Base-by-base conservation (phyloP, 2,888 invertebrate species). In the Argyresthia goedartella region DNA sequence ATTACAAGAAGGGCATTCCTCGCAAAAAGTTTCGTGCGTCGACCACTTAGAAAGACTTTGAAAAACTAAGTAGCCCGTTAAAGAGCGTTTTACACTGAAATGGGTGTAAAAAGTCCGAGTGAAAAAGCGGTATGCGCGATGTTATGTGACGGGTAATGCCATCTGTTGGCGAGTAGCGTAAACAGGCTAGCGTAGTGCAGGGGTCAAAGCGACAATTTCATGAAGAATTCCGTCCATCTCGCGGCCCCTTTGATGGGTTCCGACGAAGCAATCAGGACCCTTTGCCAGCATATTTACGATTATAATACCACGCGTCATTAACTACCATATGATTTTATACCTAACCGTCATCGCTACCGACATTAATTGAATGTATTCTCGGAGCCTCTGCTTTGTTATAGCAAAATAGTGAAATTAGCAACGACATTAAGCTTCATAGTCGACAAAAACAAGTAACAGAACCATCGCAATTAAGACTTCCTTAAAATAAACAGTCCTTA, bases 261-360 rank as follows among this genome's bases (percentile, higher is more conserved):
- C 85, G 79, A 81, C 82, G 81, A 79, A 79, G 84, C 81, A 85
- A 86, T 86, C 86, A 84, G 78, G 64, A 76, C 82, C 77, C 76
- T 76, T 85, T 85, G 84, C 79, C 71, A 78, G 71, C 78, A 81
- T 85, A 85, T 86, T 86, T 85, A 85, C 78, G 82, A 84, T 85
- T 84, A 82, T 85, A 85, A 85, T 84, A 85, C 82, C 73, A 69
- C 71, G 79, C 74, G 79, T 80, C 79, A 76, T 84, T 84, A 82
- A 84, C 76, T 76, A 79, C 74, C 79, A 81, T 81, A 84, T 82
- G 53, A 84, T 81, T 79, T 81, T 81, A 75, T 84, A 78, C 76
- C 69, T 74, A 75, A 73, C 68, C 67, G 76, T 69, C 67, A 25
- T 25, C 68, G 73, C 66, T 66, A 14, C 15, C 41, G n/a, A 42